These are phyloP conservation scores for Platycheirus albimanus DNA, from an alignment of 2,888 invertebrate genomes.

Conservation along the genomic window DNA sequence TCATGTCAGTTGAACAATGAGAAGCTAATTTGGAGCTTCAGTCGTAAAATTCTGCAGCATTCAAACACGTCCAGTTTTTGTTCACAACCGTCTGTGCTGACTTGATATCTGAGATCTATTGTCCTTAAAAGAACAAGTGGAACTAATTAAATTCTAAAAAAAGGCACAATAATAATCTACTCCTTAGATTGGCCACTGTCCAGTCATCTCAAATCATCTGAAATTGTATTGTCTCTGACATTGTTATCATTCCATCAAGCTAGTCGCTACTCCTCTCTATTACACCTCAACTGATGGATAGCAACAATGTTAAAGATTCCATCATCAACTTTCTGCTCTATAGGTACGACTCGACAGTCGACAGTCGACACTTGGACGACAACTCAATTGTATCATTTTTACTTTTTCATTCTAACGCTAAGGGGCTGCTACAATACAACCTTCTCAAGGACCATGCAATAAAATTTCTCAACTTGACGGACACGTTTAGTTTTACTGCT, in stretches of 20 bases:
- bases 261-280: slow-evolving; percentile 47
- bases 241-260: slow-evolving; percentile 48
- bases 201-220: slow-evolving; percentile 11
- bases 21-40: too few relatives aligned
- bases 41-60: too few relatives aligned
- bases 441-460: slow-evolving; percentile 65
- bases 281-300: slow-evolving; percentile 51
- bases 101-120: too few relatives aligned
- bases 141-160: too few relatives aligned
- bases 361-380: slow-evolving; percentile 63
- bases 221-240: slow-evolving; percentile 10
- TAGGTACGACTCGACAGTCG: too few relatives aligned
- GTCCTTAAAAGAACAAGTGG: too few relatives aligned
- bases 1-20: too few relatives aligned
- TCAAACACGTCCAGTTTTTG: too few relatives aligned
- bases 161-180: too few relatives aligned
- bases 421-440: too few relatives aligned
- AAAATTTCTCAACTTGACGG: slow-evolving; percentile 71
- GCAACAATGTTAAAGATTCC: slow-evolving; percentile 41
- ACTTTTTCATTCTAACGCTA: slow-evolving; percentile 31
- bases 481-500: slow-evolving; percentile 60
- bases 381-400: slow-evolving; percentile 65
- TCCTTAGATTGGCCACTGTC: too few relatives aligned
- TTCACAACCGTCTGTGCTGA: too few relatives aligned
- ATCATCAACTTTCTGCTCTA: slow-evolving; percentile 48